A percentile compares a stretch with the other conserved stretches of the same genome.
phyloP scores from a whole-genome alignment of 2,113 vertebrate species.

The Rhynchomys soricoides region DNA sequence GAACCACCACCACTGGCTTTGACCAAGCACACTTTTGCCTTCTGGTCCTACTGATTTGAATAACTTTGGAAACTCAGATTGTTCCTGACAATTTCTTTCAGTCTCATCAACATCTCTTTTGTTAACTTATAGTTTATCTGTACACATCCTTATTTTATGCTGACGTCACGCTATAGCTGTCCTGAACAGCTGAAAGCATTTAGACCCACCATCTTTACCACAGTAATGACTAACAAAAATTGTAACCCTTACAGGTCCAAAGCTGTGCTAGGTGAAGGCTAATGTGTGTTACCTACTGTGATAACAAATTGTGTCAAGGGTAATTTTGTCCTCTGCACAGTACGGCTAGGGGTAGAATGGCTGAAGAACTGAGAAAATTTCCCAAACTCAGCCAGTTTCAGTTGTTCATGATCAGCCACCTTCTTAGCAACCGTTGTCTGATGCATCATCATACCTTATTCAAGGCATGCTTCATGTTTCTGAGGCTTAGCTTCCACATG shows the following conservation, averaged over 20 bases:
- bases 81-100: neutral
- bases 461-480: conserved; percentile 3
- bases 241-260: neutral
- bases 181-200: conserved; percentile 11
- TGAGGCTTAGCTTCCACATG: neutral
- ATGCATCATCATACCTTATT: neutral
- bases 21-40: neutral
- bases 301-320: neutral
- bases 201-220: conserved; percentile 21
- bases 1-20: neutral
- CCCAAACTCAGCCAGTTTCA: neutral
- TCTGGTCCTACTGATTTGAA: neutral
- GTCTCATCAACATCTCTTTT: conserved; percentile 15
- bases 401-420: neutral
- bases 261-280: neutral
- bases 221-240: neutral
- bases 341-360: neutral
- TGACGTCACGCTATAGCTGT: neutral
- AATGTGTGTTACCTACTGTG: neutral
- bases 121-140: neutral
- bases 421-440: neutral
- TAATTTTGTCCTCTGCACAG: neutral
- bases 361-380: neutral
- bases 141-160: neutral
- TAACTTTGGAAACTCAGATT: neutral